Evolutionary conservation across 2,113 vertebrate species (phyloP).

Genomic region (Pandion haliaetus): DNA sequence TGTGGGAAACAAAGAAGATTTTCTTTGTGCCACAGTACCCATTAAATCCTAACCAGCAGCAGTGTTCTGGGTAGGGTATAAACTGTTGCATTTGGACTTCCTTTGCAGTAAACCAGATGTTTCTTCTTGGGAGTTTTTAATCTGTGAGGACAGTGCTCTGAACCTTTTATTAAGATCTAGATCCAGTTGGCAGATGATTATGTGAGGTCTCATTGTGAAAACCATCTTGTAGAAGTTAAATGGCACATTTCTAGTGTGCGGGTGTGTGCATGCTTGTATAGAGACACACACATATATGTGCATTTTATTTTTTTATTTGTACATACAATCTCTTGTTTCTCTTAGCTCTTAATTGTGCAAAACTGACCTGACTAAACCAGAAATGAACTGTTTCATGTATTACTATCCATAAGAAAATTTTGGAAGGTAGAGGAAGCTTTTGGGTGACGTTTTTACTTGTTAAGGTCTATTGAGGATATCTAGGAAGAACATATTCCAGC

Average conservation of each 20-base stretch:
- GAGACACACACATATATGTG: accelerated
- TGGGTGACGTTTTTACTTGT: not conserved
- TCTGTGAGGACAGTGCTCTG: not conserved
- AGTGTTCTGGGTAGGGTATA: not conserved
- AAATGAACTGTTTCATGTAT: not conserved
- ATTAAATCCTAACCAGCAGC: not conserved
- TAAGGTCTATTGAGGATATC: not conserved
- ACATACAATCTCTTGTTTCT: not conserved
- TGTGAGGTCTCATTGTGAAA: not conserved
- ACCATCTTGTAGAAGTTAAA: not conserved
- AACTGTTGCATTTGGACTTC: not conserved
- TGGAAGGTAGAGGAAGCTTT: not conserved
- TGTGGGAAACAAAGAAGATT: not conserved
- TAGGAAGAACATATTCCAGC: not conserved
- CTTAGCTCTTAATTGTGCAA: not conserved
- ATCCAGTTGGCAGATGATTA: not conserved
- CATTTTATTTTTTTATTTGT: not conserved
- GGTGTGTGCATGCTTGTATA: not conserved
- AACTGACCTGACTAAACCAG: not conserved
- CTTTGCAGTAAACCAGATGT: not conserved
- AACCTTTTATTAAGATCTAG: not conserved
- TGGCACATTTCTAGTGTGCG: not conserved
- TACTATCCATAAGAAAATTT: not conserved
- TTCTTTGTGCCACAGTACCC: not conserved
- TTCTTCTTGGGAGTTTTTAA: not conserved